Evolutionary conservation across 2,113 vertebrate species (phyloP).

Genomic region (Pterocles gutturalis): DNA sequence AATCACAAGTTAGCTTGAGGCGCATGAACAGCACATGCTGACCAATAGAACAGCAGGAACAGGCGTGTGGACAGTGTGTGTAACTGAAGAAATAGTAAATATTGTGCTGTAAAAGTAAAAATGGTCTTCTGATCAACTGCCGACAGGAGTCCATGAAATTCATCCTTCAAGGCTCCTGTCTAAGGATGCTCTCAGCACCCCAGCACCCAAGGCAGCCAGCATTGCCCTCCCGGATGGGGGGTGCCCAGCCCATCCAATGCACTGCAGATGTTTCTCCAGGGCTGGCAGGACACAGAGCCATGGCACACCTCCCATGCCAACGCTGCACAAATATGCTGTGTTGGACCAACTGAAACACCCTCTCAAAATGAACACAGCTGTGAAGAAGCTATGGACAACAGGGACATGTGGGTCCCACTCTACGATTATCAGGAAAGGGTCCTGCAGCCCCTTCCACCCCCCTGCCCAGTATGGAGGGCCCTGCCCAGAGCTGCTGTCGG

Average conservation of each 20-base stretch:
- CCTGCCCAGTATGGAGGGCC: too few species aligned
- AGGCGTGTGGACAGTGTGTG: too few species aligned
- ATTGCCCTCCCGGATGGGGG: not conserved
- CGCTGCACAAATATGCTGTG: fast-evolving
- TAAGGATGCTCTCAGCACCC: not conserved
- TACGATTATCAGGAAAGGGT: not conserved
- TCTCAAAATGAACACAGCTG: not conserved
- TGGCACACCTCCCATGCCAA: not conserved
- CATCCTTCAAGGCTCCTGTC: not conserved
- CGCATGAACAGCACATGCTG: too few species aligned
- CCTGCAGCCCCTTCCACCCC: not conserved
- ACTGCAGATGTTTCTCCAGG: not conserved
- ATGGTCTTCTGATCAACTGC: too few species aligned
- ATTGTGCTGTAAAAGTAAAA: too few species aligned
- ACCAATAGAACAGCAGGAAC: too few species aligned
- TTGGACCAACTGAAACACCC: not conserved
- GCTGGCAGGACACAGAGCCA: not conserved
- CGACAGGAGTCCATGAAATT: too few species aligned
- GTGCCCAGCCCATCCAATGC: not conserved
- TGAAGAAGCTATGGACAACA: not conserved
- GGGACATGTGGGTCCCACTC: not conserved
- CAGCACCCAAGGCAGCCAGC: not conserved
- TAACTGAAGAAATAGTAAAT: too few species aligned
- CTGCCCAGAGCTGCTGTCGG: not conserved
- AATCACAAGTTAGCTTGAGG: too few species aligned